Percentiles rank a stretch among this genome's conserved stretches.
Conservation (phyloP, 2,797 vertebrate genomes). For the Microctenopoma lineatum region DNA sequence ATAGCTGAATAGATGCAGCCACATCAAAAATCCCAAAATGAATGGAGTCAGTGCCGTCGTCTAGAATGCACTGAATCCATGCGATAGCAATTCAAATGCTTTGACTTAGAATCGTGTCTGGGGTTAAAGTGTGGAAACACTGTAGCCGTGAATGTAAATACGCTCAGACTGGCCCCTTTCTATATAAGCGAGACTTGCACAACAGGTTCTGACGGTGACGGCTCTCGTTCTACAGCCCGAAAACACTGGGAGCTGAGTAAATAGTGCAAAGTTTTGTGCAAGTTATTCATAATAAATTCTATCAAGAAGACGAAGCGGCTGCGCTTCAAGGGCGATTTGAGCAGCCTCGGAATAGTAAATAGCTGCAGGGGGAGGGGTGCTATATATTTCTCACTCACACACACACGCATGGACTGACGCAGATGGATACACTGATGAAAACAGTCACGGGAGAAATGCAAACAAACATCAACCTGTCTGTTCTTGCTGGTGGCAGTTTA, state of each 20-base stretch:
- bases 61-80: constrained; percentile 4
- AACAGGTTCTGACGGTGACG: constrained; percentile 3
- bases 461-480: constrained; percentile 77
- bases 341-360: constrained; percentile 39
- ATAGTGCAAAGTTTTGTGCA: neutral
- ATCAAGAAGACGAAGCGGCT: constrained; percentile 1
- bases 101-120: neutral
- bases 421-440: constrained; percentile 28
- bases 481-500: constrained; percentile 80
- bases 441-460: constrained; percentile 62
- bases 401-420: constrained; percentile 24
- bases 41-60: constrained; percentile 8
- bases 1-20: constrained; percentile 29
- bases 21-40: constrained; percentile 9
- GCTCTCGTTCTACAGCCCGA: neutral
- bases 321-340: constrained; percentile 14
- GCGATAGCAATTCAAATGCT: neutral
- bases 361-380: constrained; percentile 26
- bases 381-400: constrained; percentile 8
- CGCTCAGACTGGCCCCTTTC: neutral
- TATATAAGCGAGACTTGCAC: neutral
- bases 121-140: neutral
- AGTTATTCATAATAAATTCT: neutral
- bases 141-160: neutral
- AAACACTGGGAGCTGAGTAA: neutral